Conservation (phyloP, 37 sponge, comb jelly and placozoan species). For the Mnemiopsis leidyi region DNA sequence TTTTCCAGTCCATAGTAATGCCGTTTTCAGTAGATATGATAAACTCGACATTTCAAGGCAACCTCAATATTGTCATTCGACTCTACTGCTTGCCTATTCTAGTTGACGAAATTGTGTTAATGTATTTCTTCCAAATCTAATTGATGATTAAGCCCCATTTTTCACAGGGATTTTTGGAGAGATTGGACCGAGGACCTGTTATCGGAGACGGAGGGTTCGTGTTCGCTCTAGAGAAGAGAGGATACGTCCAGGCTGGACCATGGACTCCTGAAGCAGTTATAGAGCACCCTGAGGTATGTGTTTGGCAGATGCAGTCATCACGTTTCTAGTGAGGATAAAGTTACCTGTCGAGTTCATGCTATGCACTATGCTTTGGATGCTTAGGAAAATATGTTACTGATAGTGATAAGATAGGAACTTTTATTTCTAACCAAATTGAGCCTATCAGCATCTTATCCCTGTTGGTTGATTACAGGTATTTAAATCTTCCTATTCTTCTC, state of each 20-base stretch:
- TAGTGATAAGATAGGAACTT: no score
- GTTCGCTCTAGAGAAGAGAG: constrained; percentile 69
- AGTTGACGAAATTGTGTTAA: no score
- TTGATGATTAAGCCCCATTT: neutral
- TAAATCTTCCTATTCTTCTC: neutral
- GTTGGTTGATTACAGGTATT: neutral
- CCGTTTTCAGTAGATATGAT: no score
- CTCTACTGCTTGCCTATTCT: no score
- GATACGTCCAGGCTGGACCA: constrained; percentile 69
- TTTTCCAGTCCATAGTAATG: no score
- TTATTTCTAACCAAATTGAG: neutral
- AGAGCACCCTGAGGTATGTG: constrained; percentile 68
- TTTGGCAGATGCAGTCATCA: neutral
- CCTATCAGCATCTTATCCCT: neutral
- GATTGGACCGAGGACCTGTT: constrained; percentile 67
- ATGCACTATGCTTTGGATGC: neutral
- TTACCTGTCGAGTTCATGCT: neutral
- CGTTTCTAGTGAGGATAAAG: neutral
- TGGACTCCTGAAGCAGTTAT: constrained; percentile 70
- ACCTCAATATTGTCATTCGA: no score
- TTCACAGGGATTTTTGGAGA: constrained; percentile 64
- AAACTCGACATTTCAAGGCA: no score
- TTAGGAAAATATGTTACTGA: no score
- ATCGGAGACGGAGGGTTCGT: constrained; percentile 70
- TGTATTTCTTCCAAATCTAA: no score